Conservation (phyloP, 1,140 invertebrate genomes). For the Panulirus ornatus region DNA sequence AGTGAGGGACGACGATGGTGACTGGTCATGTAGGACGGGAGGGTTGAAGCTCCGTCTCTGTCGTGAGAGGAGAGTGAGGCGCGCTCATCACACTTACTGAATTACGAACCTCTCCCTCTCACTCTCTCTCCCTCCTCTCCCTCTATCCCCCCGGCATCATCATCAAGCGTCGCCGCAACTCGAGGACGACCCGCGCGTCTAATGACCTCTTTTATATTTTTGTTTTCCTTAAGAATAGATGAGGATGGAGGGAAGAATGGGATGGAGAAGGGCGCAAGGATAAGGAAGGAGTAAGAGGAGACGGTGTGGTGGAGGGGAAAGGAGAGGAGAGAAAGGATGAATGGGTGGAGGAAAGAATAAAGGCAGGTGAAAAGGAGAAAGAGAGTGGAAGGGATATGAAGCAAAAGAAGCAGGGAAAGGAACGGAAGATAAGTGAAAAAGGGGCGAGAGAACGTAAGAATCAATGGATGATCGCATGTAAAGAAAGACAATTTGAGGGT, state of each 20-base stretch:
- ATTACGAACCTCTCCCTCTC: too few relatives aligned
- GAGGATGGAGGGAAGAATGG: background rate
- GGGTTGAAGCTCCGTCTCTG: too few relatives aligned
- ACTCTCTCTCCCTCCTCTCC: too few relatives aligned
- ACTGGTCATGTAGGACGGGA: too few relatives aligned
- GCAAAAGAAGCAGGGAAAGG: background rate
- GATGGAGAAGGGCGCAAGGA: background rate
- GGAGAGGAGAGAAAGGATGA: too few relatives aligned
- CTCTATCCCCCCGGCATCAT: background rate
- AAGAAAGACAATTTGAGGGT: background rate
- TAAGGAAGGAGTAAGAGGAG: background rate
- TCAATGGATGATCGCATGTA: background rate
- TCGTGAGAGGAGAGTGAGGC: background rate
- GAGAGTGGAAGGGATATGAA: background rate
- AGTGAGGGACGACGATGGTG: too few relatives aligned
- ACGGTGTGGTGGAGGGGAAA: background rate
- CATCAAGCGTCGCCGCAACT: background rate
- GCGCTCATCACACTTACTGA: background rate
- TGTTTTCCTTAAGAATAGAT: too few relatives aligned
- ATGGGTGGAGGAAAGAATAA: background rate
- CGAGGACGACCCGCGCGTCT: background rate
- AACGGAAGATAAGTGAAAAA: too few relatives aligned
- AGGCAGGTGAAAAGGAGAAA: background rate
- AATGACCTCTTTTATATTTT: too few relatives aligned
- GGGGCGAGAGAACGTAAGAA: background rate